Conservation (phyloP, 2,888 invertebrate genomes). For the Cremastobaeus sp. region DNA sequence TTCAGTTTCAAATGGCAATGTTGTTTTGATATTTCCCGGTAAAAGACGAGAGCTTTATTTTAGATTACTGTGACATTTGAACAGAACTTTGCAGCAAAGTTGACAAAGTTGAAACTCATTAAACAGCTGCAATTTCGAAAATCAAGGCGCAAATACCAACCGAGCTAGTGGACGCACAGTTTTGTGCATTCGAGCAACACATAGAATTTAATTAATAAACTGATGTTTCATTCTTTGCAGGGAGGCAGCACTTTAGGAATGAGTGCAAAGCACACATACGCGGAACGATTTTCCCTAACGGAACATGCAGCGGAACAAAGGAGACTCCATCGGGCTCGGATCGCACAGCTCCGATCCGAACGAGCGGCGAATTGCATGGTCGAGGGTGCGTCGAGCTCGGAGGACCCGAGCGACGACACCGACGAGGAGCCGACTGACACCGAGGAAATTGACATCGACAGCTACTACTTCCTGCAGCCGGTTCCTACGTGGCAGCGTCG, state of each 20-base stretch:
- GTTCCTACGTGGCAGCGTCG: conserved; percentile 94
- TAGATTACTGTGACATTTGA: neutral
- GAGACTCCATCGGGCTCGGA: conserved; percentile 89
- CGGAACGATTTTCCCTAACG: conserved; percentile 88
- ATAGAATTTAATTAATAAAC: too few species aligned
- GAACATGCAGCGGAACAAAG: conserved; percentile 95
- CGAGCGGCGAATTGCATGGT: conserved; percentile 80
- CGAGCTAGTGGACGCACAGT: too few species aligned
- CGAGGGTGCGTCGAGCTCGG: conserved; percentile 84
- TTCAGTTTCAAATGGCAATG: conserved; percentile 8
- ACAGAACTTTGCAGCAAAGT: too few species aligned
- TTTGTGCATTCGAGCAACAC: too few species aligned
- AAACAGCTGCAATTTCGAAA: too few species aligned
- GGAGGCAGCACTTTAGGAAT: conserved; percentile 89
- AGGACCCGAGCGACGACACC: conserved; percentile 86
- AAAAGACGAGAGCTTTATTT: neutral
- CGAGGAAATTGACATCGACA: conserved; percentile 91
- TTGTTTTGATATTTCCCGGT: conserved; percentile 2
- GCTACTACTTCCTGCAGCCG: conserved; percentile 94
- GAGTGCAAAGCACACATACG: conserved; percentile 85
- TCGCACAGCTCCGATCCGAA: conserved; percentile 86
- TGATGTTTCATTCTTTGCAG: conserved; percentile 65
- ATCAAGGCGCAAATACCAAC: too few species aligned
- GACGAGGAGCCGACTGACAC: conserved; percentile 90
- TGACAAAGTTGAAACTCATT: too few species aligned